A percentile compares a stretch with the other conserved stretches of the same genome.
These are phyloP conservation scores for Mus spretus DNA, from an alignment of 2,797 vertebrate genomes.

Conservation along the genomic window DNA sequence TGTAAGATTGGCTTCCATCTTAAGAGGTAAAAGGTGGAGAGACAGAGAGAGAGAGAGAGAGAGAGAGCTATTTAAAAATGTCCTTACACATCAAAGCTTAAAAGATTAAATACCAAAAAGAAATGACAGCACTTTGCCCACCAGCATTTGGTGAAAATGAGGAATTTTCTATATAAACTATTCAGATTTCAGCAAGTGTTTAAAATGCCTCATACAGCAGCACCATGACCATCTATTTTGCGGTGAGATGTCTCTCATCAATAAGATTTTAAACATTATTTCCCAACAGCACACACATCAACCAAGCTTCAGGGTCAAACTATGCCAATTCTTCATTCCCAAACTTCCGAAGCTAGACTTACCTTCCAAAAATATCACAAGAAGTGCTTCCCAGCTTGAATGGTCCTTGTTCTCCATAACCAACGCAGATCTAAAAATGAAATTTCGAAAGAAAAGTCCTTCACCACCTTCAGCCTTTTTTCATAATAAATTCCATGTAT, in stretches of 20 bases:
- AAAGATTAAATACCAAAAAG: slow-evolving; percentile 23
- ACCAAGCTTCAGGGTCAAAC: slow-evolving; percentile 44
- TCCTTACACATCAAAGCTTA: slow-evolving; percentile 15
- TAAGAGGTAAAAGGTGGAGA: slow-evolving; percentile 42
- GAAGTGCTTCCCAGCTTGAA: slow-evolving; percentile 78
- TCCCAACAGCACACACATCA: slow-evolving; percentile 29
- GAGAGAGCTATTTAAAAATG: slow-evolving; percentile 1
- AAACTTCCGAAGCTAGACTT: slow-evolving; percentile 82
- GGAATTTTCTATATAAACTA: slow-evolving; percentile 45
- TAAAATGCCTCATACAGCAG: slow-evolving; percentile 53
- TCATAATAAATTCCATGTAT: slow-evolving; percentile 86
- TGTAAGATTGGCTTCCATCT: slow-evolving; percentile 8
- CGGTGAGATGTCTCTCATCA: background rate
- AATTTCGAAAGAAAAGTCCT: slow-evolving; percentile 86
- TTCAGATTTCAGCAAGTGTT: slow-evolving; percentile 20
- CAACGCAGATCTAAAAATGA: slow-evolving; percentile 82
- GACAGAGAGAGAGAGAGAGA: background rate
- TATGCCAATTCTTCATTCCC: slow-evolving; percentile 64
- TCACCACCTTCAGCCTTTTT: slow-evolving; percentile 85
- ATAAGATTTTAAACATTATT: slow-evolving; percentile 65
- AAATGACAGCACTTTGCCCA: slow-evolving; percentile 21
- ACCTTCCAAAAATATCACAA: slow-evolving; percentile 85
- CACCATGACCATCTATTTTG: background rate
- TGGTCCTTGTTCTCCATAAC: slow-evolving; percentile 82
- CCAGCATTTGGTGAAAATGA: background rate